Percentiles rank a stretch among this genome's conserved stretches.
Evolutionary conservation across 2,888 invertebrate species (phyloP).

Genomic region (Sminthurides aquaticus): DNA sequence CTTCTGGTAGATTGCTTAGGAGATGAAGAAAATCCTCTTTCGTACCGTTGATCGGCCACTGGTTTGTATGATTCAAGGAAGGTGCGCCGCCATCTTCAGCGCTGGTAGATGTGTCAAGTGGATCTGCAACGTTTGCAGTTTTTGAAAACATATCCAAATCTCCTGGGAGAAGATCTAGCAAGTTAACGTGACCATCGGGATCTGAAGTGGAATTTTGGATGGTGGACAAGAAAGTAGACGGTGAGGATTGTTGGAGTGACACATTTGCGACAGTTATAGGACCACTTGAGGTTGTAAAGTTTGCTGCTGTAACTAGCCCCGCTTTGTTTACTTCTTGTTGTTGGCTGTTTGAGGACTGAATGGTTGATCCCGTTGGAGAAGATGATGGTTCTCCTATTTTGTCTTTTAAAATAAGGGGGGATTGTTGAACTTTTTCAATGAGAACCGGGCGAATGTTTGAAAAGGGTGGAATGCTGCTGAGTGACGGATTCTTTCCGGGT

Average conservation of each 20-base stretch:
- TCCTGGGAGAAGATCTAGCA: constrained; percentile 41
- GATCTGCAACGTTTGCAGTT: not conserved
- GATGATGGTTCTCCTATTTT: constrained; percentile 29
- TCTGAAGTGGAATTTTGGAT: not conserved
- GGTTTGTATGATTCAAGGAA: not conserved
- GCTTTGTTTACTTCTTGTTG: not conserved
- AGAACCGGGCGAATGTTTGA: constrained; percentile 14
- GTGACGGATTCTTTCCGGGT: not conserved
- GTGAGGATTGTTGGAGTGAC: not conserved
- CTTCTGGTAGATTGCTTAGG: not conserved
- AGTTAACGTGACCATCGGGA: constrained; percentile 24
- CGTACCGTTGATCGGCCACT: not conserved
- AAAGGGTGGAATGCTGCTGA: constrained; percentile 4
- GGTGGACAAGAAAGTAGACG: too few species aligned
- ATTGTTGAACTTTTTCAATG: constrained; percentile 21
- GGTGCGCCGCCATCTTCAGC: not conserved
- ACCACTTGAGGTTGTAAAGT: not conserved
- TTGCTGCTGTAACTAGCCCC: not conserved
- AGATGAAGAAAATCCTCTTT: not conserved
- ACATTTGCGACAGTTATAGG: not conserved
- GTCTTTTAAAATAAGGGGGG: constrained; percentile 26
- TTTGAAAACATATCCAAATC: constrained; percentile 34
- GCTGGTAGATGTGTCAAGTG: not conserved
- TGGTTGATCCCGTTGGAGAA: not conserved
- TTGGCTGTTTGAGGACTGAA: too few species aligned